These are phyloP conservation scores for Rhinolophus sinicus DNA, from an alignment of 2,113 vertebrate genomes.

Conservation along the genomic window DNA sequence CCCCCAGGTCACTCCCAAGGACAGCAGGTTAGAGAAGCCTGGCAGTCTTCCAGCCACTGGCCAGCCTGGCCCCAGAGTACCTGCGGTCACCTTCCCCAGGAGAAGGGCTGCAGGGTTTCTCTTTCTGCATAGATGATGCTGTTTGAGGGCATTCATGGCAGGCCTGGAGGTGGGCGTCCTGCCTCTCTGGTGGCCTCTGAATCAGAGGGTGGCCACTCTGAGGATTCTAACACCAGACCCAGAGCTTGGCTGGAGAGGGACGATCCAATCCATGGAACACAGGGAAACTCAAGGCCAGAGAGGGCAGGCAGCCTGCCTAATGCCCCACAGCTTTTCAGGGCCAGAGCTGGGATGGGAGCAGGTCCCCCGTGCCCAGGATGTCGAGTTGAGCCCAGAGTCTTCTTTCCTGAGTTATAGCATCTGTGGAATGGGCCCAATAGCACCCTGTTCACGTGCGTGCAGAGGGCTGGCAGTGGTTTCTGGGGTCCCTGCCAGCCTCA, in stretches of 20 bases:
- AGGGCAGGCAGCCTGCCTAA: not conserved
- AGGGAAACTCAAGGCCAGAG: conserved; percentile 4
- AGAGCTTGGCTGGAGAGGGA: not conserved
- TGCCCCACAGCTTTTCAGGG: not conserved
- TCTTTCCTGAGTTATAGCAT: not conserved
- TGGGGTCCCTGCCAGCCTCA: not conserved
- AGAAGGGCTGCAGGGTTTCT: not conserved
- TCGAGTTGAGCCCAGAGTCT: not conserved
- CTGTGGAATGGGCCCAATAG: not conserved
- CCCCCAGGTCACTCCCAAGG: not conserved
- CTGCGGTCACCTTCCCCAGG: too few relatives aligned
- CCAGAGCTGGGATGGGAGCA: not conserved
- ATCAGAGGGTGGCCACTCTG: not conserved
- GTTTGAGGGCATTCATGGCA: not conserved
- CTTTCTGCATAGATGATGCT: not conserved
- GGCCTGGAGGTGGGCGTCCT: not conserved
- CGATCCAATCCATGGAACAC: not conserved
- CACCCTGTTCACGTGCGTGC: not conserved
- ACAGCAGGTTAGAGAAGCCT: not conserved
- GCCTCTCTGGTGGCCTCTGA: not conserved
- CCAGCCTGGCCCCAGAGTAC: not conserved
- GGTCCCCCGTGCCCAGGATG: too few relatives aligned
- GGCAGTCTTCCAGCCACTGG: too few relatives aligned
- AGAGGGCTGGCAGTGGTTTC: fast-evolving
- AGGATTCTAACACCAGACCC: not conserved